Conservation (phyloP, 2,888 invertebrate genomes). For the Helicoverpa assulta region DNA sequence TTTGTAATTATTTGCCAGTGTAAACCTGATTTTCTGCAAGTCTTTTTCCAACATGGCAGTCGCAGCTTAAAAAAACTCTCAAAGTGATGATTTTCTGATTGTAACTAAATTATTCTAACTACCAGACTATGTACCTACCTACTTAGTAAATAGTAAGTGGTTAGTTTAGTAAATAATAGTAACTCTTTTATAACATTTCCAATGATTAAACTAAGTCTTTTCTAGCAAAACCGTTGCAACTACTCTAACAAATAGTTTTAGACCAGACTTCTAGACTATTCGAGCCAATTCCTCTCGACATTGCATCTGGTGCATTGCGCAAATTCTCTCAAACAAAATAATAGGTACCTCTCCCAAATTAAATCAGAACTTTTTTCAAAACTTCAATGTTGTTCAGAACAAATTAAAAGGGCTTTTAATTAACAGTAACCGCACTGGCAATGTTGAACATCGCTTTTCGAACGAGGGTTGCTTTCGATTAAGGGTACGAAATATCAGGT, state of each 20-base stretch:
- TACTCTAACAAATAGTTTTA: background rate
- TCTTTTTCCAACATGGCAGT: no score
- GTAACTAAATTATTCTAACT: no score
- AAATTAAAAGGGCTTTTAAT: background rate
- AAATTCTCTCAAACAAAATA: background rate
- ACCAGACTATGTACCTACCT: no score
- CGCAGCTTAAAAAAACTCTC: no score
- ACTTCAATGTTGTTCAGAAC: background rate
- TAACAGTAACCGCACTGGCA: background rate
- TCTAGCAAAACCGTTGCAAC: background rate
- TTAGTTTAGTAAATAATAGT: no score
- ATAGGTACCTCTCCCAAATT: background rate
- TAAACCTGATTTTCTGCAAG: no score
- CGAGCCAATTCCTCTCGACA: background rate
- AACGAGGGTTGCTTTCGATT: conserved; percentile 21
- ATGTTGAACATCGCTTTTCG: background rate
- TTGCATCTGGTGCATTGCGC: background rate
- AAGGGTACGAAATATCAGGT: background rate
- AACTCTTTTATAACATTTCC: no score
- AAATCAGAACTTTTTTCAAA: conserved; percentile 3
- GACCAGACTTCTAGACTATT: background rate
- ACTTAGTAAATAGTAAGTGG: no score
- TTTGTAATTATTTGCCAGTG: no score
- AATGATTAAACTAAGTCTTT: no score
- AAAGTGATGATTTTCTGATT: no score